Evolutionary conservation across 2,797 vertebrate species (phyloP).

Genomic region (Channa striata): DNA sequence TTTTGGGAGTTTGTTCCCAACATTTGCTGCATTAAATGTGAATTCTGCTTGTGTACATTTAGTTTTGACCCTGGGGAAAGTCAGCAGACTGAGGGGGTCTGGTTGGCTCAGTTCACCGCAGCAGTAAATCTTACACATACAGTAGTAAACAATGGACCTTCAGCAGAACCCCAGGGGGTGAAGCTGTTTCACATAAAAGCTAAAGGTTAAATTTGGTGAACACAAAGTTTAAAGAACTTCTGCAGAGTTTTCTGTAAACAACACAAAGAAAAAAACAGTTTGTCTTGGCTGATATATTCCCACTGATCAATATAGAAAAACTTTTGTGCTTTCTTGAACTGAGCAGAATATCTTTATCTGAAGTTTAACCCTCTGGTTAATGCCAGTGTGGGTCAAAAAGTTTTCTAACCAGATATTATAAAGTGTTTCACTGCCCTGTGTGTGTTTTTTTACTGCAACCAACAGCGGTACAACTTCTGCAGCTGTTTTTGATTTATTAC

Average conservation of each 20-base stretch:
- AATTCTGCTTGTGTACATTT: background rate
- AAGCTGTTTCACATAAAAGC: slow-evolving; percentile 1
- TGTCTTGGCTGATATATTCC: background rate
- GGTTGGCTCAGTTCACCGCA: background rate
- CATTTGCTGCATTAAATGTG: background rate
- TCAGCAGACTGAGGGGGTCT: background rate
- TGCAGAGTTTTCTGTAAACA: background rate
- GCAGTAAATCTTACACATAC: background rate
- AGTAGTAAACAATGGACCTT: background rate
- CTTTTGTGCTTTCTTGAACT: background rate
- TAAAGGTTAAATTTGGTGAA: slow-evolving; percentile 4
- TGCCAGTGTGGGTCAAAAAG: too few species aligned
- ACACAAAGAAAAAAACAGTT: background rate
- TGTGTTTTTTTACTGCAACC: too few species aligned
- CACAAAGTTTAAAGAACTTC: background rate
- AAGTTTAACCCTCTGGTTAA: too few species aligned
- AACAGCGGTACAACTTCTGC: too few species aligned
- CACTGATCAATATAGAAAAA: background rate
- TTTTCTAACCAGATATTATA: too few species aligned
- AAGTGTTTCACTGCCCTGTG: too few species aligned
- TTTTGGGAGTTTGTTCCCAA: background rate
- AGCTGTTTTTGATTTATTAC: too few species aligned
- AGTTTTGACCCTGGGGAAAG: background rate
- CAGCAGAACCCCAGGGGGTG: background rate
- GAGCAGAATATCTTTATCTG: too few species aligned